phyloP scores from a whole-genome alignment of 2,797 vertebrate genomes.

The Syngnathus rostellatus region DNA sequence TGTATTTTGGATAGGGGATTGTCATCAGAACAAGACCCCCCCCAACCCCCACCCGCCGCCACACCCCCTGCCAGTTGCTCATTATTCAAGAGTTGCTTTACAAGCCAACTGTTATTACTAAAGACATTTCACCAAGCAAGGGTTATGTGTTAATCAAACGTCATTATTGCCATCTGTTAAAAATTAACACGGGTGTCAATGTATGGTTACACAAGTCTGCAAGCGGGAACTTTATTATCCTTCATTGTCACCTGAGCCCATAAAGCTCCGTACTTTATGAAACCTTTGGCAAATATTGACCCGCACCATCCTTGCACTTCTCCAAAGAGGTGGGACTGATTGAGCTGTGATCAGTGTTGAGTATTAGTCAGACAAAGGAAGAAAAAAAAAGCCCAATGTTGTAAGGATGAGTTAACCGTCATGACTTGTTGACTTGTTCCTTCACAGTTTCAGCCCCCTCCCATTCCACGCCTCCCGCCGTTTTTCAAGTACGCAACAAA shows the following conservation, averaged over 20 bases:
- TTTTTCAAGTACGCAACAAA: slow-evolving; percentile 17
- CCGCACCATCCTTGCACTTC: slow-evolving; percentile 22
- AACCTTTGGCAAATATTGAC: slow-evolving; percentile 68
- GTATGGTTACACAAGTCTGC: slow-evolving; percentile 23
- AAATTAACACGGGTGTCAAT: slow-evolving; percentile 24
- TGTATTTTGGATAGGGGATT: slow-evolving; percentile 64
- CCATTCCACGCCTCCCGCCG: not conserved
- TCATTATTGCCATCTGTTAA: slow-evolving; percentile 20
- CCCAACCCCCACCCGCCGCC: not conserved
- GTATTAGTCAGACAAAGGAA: not conserved
- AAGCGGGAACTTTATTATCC: slow-evolving; percentile 45
- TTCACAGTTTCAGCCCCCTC: slow-evolving; percentile 9
- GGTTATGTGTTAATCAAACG: not conserved
- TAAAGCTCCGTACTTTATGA: slow-evolving; percentile 61
- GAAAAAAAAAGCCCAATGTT: not conserved
- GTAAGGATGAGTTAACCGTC: slow-evolving; percentile 21
- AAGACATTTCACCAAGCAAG: slow-evolving; percentile 6
- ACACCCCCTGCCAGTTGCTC: too few species aligned
- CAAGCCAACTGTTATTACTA: slow-evolving; percentile 11
- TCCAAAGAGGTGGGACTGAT: slow-evolving; percentile 13
- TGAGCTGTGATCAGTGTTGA: not conserved
- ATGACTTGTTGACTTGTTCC: slow-evolving; percentile 22
- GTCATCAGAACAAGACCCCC: slow-evolving; percentile 45
- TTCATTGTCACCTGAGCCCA: slow-evolving; percentile 48
- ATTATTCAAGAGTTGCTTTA: slow-evolving; percentile 15